Evolutionary conservation across 1,140 invertebrate species (phyloP).

Genomic region (Zaprionus lachaisei): DNA sequence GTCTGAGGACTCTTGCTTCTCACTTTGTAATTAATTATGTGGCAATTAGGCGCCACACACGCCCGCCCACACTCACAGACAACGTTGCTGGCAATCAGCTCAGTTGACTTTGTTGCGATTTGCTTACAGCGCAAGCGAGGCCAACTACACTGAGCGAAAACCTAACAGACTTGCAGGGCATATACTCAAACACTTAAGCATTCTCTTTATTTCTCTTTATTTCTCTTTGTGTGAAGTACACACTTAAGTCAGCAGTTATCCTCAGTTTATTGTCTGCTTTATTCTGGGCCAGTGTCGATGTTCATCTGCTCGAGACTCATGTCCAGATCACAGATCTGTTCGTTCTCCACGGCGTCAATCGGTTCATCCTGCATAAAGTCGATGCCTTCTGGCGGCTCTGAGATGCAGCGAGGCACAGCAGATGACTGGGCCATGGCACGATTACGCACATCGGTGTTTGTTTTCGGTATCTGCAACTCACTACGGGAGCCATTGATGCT

Average conservation of each 20-base stretch:
- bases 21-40: constrained; percentile 62
- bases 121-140: neutral
- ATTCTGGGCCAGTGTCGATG: neutral
- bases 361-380: too few relatives aligned
- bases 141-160: neutral
- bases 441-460: neutral
- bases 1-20: constrained; percentile 4
- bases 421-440: neutral
- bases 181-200: too few relatives aligned
- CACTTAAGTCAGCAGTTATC: neutral
- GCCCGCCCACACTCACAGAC: neutral
- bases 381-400: neutral
- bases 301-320: neutral
- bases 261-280: neutral
- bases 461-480: neutral
- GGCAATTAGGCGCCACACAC: constrained; percentile 50
- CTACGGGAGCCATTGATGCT: neutral
- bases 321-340: neutral
- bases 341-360: neutral
- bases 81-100: constrained; percentile 13
- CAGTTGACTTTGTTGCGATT: constrained; percentile 7
- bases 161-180: neutral
- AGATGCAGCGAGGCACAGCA: neutral
- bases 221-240: too few relatives aligned
- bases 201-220: too few relatives aligned